Base-by-base conservation (phyloP, 2,113 vertebrate species). In the Oreotrochilus melanogaster region DNA sequence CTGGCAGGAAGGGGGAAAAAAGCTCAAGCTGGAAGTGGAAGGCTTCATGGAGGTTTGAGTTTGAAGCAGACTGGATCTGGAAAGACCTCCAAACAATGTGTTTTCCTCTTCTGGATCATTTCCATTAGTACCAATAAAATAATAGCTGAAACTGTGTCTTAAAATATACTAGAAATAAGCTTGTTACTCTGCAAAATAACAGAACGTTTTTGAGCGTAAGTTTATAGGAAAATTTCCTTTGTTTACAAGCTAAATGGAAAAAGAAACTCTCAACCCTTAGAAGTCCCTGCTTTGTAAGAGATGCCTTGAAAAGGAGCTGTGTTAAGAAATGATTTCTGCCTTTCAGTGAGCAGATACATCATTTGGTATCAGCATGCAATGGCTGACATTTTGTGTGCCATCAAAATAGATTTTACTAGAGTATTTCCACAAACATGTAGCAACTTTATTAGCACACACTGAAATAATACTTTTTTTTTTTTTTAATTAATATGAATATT, bases 181-280 rank as follows among this genome's bases (percentile, higher is more conserved):
- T 78, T 60, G 69, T 94, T 95, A 82, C 90, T 86, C 48, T 84
- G 93, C 69, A 90, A 93, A 92, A 53, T 89, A 54, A 72, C 57
- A 35, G 10, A 47, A 92, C 45, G 37, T 74, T 84, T 9, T 24
- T 14, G 72, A 86, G 28, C 33, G 8, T 53, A 69, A 72, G 31
- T 88, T 90, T 74, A 61, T 90, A 64, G 74, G 54, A 76, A 80
- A 51, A 76, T 92, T 88, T 84, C 48, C 69, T 86, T 90, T 90
- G 75, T 90, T 95, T 94, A 57, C 47, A 43, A 72, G 53, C 78
- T 45, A 81, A 81, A 91, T 86, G 53, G 79, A 45, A 87, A 89
- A 94, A 92, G 62, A 83, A 88, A 60, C 28, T 42, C 27, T 85
- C 47, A 79, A 23, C 43, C 39, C 58, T 60, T 80, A 66, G 47